Evolutionary conservation across 2,797 vertebrate genomes (phyloP).

Genomic region (Hozukius guyotensis): DNA sequence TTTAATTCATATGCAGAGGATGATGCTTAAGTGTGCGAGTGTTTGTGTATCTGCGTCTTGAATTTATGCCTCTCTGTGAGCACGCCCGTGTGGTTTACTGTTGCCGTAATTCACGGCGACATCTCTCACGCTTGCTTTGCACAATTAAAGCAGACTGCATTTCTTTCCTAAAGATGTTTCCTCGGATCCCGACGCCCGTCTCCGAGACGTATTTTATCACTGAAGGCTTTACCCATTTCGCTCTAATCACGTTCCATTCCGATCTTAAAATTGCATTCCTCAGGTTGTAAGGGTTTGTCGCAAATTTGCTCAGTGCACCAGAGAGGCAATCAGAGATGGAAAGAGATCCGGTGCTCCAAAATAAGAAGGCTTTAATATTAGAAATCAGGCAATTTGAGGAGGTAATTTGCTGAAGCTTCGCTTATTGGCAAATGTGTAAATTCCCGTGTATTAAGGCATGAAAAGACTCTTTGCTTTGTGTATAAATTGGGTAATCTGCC

Average conservation of each 20-base stretch:
- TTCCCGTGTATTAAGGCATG: conserved; percentile 12
- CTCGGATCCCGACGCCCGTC: conserved; percentile 9
- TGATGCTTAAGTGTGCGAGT: conserved; percentile 35
- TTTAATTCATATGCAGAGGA: conserved; percentile 56
- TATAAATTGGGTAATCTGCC: neutral
- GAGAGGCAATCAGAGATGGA: conserved; percentile 50
- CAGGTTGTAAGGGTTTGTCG: conserved; percentile 59
- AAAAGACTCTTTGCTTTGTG: conserved; percentile 14
- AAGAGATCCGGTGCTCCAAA: conserved; percentile 18
- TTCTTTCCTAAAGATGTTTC: conserved; percentile 45
- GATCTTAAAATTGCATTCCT: conserved; percentile 57
- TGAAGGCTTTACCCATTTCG: conserved; percentile 48
- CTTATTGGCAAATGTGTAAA: conserved; percentile 38
- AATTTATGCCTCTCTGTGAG: conserved; percentile 38
- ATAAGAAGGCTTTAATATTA: conserved; percentile 47
- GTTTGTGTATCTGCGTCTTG: conserved; percentile 40
- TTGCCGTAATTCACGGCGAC: conserved; percentile 61
- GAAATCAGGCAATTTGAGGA: conserved; percentile 45
- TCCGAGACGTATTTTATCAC: conserved; percentile 29
- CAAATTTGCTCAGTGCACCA: conserved; percentile 42
- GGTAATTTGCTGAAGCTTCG: conserved; percentile 37
- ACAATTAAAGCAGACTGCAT: conserved; percentile 68
- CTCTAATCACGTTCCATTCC: conserved; percentile 53
- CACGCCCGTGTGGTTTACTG: conserved; percentile 49
- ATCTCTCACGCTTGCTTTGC: conserved; percentile 56